Base-by-base conservation (phyloP, 2,113 vertebrate species). In the Stictonetta naevosa region DNA sequence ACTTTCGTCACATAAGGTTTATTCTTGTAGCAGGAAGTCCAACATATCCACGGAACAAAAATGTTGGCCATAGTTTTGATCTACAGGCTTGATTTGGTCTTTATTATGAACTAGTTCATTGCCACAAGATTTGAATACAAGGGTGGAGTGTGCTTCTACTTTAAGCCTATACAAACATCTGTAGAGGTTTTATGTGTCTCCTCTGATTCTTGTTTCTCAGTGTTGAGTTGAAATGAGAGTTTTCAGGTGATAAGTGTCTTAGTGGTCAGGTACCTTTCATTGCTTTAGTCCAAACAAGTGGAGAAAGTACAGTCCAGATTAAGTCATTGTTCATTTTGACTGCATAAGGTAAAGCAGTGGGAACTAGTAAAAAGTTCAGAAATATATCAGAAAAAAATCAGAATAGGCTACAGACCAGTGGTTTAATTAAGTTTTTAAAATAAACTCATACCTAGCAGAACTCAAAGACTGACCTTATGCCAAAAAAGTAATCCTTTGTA, bases 31-130 rank as follows among this genome's bases (percentile, higher is more conserved):
- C 16, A 72, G 56, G 56, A 92, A 63, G 13, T 40, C 10, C 18
- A 62, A 7, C 48, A n/a, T 53, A 44, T 11, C 16, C 79, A 31
- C 50, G 78, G 44, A 84, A 46, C 7, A 56, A 38, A 72, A 86
- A 62, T 1, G 0, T 28, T 64, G 3, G 2, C 16, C 5, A 3
- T n/a, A 36, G 5, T 77, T 55, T 90, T 88, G 11, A 26, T n/a
- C 1, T 13, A 8, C 21, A 31, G 13, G 20, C 53, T 85, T 56
- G 28, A 23, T 79, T 88, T 0, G 0, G 22, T 58, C 67, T 79
- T 78, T 62, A 38, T 34, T 16, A 34, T 34, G 72, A 94, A 42
- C 15, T 40, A 8, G 5, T 48, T 59, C 48, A 80, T 83, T 74
- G 15, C 19, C 29, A 22, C 0, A 0, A 84, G 60, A 20, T 58